These are phyloP conservation scores for Phaethon lepturus DNA, from an alignment of 2,113 vertebrate genomes.

Conservation along the genomic window DNA sequence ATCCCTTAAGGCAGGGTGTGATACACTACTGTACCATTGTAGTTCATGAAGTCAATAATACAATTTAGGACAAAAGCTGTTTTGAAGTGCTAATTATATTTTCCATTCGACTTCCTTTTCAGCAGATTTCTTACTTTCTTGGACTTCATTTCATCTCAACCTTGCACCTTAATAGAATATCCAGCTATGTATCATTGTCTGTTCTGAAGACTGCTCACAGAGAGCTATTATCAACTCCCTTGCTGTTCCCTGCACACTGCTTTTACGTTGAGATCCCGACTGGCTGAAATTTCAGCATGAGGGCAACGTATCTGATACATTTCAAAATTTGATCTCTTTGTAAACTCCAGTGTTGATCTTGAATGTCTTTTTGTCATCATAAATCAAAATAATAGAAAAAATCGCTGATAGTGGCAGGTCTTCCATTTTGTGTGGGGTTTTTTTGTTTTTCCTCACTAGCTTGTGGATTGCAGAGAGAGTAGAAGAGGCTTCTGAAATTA, in stretches of 20 bases:
- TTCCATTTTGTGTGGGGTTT: neutral
- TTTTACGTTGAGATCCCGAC: neutral
- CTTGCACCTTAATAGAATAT: neutral
- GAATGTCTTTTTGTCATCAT: neutral
- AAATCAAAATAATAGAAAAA: constrained; percentile 34
- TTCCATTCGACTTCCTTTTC: neutral
- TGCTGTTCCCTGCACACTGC: neutral
- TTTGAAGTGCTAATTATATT: neutral
- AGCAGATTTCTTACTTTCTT: neutral
- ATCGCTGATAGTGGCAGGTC: neutral
- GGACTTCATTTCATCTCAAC: neutral
- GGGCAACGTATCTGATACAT: neutral
- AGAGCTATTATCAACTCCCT: neutral
- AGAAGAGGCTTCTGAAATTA: neutral
- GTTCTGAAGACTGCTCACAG: neutral
- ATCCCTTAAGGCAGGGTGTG: neutral
- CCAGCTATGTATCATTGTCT: neutral
- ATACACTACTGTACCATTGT: no score
- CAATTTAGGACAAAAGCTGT: neutral
- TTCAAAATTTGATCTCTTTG: neutral
- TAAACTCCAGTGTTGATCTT: neutral
- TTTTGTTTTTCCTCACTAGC: neutral
- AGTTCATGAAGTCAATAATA: neutral
- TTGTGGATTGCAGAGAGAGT: neutral
- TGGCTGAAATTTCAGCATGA: neutral